These are phyloP conservation scores for Temnothorax longispinosus DNA, from an alignment of 1,140 invertebrate genomes.

Conservation along the genomic window DNA sequence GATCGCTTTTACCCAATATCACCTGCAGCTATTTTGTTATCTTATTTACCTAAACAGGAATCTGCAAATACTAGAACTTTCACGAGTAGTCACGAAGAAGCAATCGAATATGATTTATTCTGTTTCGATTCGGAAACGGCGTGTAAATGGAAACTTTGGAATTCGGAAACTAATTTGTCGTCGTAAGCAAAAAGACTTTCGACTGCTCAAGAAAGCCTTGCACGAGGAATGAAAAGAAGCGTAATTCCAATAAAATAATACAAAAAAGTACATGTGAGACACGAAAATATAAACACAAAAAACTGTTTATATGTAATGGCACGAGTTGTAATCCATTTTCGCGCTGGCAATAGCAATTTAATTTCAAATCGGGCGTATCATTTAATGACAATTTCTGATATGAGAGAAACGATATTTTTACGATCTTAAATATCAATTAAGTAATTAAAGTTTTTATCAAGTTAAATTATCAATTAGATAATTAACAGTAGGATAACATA, in stretches of 20 bases:
- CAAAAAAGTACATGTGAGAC: neutral
- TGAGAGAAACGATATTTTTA: neutral
- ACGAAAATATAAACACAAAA: neutral
- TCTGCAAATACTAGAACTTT: neutral
- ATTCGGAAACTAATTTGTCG: neutral
- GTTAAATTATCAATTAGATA: constrained; percentile 4
- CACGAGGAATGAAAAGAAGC: neutral
- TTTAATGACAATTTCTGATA: neutral
- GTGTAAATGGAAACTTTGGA: neutral
- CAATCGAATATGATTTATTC: neutral
- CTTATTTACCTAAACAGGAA: neutral
- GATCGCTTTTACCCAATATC: neutral
- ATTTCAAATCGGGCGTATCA: neutral
- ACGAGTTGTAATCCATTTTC: neutral
- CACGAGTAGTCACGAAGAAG: neutral
- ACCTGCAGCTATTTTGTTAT: neutral
- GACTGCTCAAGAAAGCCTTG: neutral
- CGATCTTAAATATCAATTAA: neutral
- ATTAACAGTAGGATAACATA: neutral
- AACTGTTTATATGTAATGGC: neutral
- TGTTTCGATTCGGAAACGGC: neutral
- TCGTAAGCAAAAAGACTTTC: neutral
- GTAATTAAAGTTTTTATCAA: neutral
- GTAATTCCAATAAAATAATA: neutral
- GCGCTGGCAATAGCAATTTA: neutral